Conservation (phyloP, 2,888 invertebrate species). For the Hemithea aestivaria region DNA sequence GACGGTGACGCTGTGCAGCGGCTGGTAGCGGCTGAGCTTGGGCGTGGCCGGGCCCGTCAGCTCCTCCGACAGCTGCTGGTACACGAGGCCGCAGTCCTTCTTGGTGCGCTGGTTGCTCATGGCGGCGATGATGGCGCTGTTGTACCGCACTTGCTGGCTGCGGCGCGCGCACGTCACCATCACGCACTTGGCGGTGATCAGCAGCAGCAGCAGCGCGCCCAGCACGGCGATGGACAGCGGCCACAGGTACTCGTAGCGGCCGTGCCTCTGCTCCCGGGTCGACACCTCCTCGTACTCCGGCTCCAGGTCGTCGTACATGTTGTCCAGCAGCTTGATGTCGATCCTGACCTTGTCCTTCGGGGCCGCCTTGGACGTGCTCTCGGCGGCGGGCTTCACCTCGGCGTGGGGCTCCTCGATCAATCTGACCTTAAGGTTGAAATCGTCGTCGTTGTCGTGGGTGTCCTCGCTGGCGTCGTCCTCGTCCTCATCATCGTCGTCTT, state of each 20-base stretch:
- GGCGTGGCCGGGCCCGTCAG: slow-evolving; percentile 84
- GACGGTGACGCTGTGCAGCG: slow-evolving; percentile 71
- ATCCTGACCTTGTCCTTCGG: slow-evolving; percentile 44
- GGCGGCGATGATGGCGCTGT: slow-evolving; percentile 74
- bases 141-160: slow-evolving; percentile 64
- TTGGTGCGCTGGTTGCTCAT: slow-evolving; percentile 79
- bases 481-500: slow-evolving; percentile 53
- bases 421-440: slow-evolving; percentile 62
- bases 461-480: slow-evolving; percentile 35
- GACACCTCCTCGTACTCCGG: slow-evolving; percentile 51
- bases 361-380: slow-evolving; percentile 16
- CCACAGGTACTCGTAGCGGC: slow-evolving; percentile 75
- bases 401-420: slow-evolving; percentile 49
- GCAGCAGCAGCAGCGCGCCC: slow-evolving; percentile 75
- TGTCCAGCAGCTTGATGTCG: slow-evolving; percentile 57
- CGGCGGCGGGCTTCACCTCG: slow-evolving; percentile 19
- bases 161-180: slow-evolving; percentile 57
- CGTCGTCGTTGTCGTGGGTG: slow-evolving; percentile 51
- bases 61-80: slow-evolving; percentile 88
- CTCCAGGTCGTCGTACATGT: slow-evolving; percentile 49
- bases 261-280: slow-evolving; percentile 60
- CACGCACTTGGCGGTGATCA: slow-evolving; percentile 76
- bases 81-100: slow-evolving; percentile 86
- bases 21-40: slow-evolving; percentile 82
- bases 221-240: slow-evolving; percentile 79